These are phyloP conservation scores for Cataglyphis cursor DNA, from an alignment of 2,888 invertebrate genomes.

Conservation along the genomic window DNA sequence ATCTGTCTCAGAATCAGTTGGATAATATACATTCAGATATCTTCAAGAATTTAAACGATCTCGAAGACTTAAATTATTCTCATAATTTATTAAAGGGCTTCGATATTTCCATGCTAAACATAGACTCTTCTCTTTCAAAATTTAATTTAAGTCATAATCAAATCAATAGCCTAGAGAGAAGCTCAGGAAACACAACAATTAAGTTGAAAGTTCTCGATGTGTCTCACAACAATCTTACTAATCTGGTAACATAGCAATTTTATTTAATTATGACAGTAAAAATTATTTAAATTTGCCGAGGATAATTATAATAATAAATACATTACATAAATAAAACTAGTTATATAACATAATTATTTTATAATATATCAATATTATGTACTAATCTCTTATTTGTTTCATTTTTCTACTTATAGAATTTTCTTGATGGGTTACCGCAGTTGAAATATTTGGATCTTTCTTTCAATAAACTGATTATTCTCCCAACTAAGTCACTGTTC, in stretches of 20 bases:
- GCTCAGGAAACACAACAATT: constrained; percentile 80
- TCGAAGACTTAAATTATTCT: constrained; percentile 87
- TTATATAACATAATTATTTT: neutral
- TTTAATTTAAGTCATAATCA: constrained; percentile 88
- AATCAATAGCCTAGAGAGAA: constrained; percentile 83
- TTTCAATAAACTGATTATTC: constrained; percentile 75
- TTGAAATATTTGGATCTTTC: constrained; percentile 85
- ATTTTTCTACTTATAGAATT: constrained; percentile 63
- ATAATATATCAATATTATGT: constrained; percentile 12
- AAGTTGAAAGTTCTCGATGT: constrained; percentile 78
- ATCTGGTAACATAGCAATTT: constrained; percentile 57
- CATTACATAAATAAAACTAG: neutral
- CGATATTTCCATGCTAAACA: constrained; percentile 86
- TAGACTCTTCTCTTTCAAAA: constrained; percentile 86
- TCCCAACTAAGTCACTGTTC: constrained; percentile 61
- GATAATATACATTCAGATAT: constrained; percentile 86
- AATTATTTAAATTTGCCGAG: neutral
- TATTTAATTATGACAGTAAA: constrained; percentile 16
- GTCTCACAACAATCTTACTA: constrained; percentile 85
- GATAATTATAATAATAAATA: neutral
- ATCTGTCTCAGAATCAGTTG: constrained; percentile 88
- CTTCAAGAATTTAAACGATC: constrained; percentile 82
- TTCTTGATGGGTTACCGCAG: constrained; percentile 86
- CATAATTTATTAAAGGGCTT: constrained; percentile 87
- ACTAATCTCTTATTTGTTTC: neutral